Conservation (phyloP, 1,140 invertebrate species). For the Leptestheria dahalacensis region DNA sequence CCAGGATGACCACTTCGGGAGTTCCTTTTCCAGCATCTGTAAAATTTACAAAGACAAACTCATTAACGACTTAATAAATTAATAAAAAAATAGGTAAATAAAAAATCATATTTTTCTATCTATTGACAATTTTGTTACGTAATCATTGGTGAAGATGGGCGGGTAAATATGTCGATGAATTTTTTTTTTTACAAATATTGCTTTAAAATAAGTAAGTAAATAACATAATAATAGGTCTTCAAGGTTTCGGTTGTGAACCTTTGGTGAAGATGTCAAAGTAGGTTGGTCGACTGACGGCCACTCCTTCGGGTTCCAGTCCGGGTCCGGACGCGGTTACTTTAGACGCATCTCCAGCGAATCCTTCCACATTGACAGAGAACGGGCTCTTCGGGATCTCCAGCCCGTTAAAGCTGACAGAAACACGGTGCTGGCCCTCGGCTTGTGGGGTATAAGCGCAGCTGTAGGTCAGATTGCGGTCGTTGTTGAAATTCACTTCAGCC, state of each 20-base stretch:
- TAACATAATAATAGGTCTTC: too few species aligned
- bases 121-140: too few species aligned
- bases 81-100: too few species aligned
- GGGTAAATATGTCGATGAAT: too few species aligned
- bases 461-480: slow-evolving; percentile 72
- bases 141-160: too few species aligned
- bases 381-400: slow-evolving; percentile 62
- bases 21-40: slow-evolving; percentile 65
- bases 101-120: too few species aligned
- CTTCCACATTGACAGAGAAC: slow-evolving; percentile 55
- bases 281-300: slow-evolving; percentile 56
- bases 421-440: slow-evolving; percentile 58
- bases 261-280: slow-evolving; percentile 77
- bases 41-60: slow-evolving; percentile 13
- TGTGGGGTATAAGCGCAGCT: slow-evolving; percentile 67
- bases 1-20: slow-evolving; percentile 68
- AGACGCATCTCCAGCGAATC: slow-evolving; percentile 61
- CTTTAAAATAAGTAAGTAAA: too few species aligned
- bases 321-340: slow-evolving; percentile 77
- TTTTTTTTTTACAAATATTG: too few species aligned
- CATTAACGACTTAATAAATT: too few species aligned
- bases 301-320: slow-evolving; percentile 61
- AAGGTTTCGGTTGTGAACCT: too few species aligned
- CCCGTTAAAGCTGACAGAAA: slow-evolving; percentile 41
- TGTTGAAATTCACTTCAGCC: slow-evolving; percentile 67